Evolutionary conservation across 2,888 invertebrate genomes (phyloP), one percentile per base, ranked within the genome.

Genomic region (Steinernema hermaphroditum): DNA sequence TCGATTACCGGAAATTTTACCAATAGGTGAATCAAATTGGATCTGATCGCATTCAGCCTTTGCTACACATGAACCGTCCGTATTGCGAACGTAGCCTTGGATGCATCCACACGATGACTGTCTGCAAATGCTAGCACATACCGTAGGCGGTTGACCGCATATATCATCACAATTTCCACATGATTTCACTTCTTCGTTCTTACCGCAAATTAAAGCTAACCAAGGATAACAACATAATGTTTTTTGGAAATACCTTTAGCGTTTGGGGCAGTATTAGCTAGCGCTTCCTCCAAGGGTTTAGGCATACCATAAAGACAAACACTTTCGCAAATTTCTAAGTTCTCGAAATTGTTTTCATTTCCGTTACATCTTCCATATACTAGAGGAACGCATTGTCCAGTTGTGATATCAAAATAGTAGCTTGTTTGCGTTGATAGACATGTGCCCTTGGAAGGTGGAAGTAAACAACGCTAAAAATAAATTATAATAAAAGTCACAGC

Each of bases 161-260:
- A 57, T 71, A 22, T 44, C 70, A 12, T 75, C 75, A 27, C 75
- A 75, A 1, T 70, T 75, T 6, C 75, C 75, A 34, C 75, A 75
- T 6, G 54, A 22, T 27, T 50, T 54, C 1, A 37, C 37, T 19
- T 70, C 32, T 46, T 74, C 75, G 57, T 74, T 74, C 16, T 75
- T 43, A 6, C 72, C 62, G 44, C 75, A 75, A 19, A 70, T 57
- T 1, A 76, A 24, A 37, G 29, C 75, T 74, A 9, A 37, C 37
- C 1, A 22, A 19, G 50, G n/a, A 8, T 62, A 8, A 37, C 37
- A 37, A 37, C 37, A 37, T 37, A 37, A n/a, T n/a, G n/a, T n/a
- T 37, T 8, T 37, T 37, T 4, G 37, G 6, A 37, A 8, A 8
- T 37, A 37, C 37, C 37, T 37, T 37, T 4, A 37, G 37, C 37